A percentile compares a stretch with the other conserved stretches of the same genome.
These are phyloP conservation scores for Hoplias malabaricus DNA, from an alignment of 2,113 vertebrate species.

Conservation along the genomic window DNA sequence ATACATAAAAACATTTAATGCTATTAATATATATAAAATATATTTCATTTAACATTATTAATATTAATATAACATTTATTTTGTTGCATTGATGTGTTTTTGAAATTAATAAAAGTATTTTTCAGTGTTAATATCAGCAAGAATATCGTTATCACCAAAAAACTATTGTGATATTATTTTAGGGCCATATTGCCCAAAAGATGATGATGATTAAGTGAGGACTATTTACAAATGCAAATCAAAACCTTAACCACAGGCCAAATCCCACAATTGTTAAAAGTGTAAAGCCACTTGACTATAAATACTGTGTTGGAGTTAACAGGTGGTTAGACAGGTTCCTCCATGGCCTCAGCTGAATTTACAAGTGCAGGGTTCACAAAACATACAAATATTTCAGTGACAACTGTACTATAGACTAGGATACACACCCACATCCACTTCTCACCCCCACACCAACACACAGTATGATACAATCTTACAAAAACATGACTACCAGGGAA, in stretches of 20 bases:
- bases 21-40: too few relatives aligned
- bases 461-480: background rate
- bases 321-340: background rate
- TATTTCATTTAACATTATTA: too few relatives aligned
- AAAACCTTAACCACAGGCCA: background rate
- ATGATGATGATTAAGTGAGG: background rate
- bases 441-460: too few relatives aligned
- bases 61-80: too few relatives aligned
- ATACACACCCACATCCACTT: background rate
- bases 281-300: background rate
- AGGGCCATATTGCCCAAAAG: too few relatives aligned
- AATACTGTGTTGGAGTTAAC: background rate
- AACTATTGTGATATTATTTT: too few relatives aligned
- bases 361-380: background rate
- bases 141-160: too few relatives aligned
- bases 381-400: background rate
- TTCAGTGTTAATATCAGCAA: too few relatives aligned
- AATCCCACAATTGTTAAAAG: background rate
- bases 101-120: too few relatives aligned
- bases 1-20: too few relatives aligned
- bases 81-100: too few relatives aligned
- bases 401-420: background rate
- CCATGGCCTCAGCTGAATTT: background rate
- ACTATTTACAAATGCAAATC: background rate
- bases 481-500: background rate